Base-by-base conservation (phyloP, 2,113 vertebrate genomes). In the Anthoscopus minutus region DNA sequence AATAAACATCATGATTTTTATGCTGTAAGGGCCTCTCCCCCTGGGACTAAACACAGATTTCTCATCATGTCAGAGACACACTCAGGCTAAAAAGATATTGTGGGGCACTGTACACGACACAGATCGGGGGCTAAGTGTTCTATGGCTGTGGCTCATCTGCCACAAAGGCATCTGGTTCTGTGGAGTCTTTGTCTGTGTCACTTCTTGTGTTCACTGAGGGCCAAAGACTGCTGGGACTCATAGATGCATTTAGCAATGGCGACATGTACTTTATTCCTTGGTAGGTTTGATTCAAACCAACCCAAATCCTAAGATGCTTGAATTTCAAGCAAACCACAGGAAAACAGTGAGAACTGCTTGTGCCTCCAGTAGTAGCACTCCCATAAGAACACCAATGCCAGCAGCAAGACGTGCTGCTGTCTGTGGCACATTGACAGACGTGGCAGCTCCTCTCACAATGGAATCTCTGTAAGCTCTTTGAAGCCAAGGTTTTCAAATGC, bases 31-130 rank as follows among this genome's bases (percentile, higher is more conserved):
- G 7, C 5, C 5, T 61, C 28, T 74, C 2, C 18, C 11, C 74
- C 12, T 27, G 15, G 7, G 21, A 82, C 38, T 79, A 66, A 76
- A 18, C 10, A 51, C 3, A 61, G 14, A 40, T 58, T 66, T 85
- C 20, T 73, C 13, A 33, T 71, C 35, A 21, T 33, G 54, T 71
- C 60, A 47, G 42, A 91, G 14, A 10, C 3, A n/a, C 2, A 27
- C 2, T 14, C 2, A 31, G 18, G 4, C 3, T 7, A 42, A 30
- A 33, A 25, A 22, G 12, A 44, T 18, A 9, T 2, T 15, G 4
- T n/a, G 8, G 12, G 18, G 2, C 4, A 19, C 5, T 42, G 21
- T 23, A 40, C 6, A 11, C 33, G 20, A 47, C 18, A 50, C 13
- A 56, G 18, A 30, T 50, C 11, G 4, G 57, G 15, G 33, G 6